Percentiles rank a stretch among this genome's conserved stretches.
These are phyloP conservation scores for Holacanthus passer DNA, from an alignment of 2,113 vertebrate species.

Conservation along the genomic window DNA sequence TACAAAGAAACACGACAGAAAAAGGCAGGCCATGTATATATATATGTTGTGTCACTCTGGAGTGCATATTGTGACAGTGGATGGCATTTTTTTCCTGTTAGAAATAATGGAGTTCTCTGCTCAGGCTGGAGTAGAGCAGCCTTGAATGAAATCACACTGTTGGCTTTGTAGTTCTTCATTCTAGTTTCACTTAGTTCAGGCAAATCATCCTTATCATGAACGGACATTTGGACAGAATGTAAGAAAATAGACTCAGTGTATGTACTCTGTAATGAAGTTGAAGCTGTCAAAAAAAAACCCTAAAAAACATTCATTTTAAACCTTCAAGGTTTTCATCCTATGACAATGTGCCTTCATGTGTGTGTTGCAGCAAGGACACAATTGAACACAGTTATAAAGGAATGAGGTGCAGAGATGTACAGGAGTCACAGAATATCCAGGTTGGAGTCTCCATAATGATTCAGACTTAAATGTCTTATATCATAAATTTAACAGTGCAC, in stretches of 20 bases:
- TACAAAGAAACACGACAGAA: background rate
- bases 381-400: background rate
- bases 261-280: background rate
- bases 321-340: background rate
- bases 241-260: background rate
- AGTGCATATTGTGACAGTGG: background rate
- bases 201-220: background rate
- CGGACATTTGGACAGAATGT: background rate
- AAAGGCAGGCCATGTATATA: background rate
- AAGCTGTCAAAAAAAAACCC: background rate
- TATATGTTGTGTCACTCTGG: no score
- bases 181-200: background rate
- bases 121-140: background rate
- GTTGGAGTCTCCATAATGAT: background rate
- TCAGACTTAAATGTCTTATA: background rate
- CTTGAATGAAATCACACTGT: background rate
- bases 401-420: background rate
- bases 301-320: background rate
- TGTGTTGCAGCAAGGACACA: background rate
- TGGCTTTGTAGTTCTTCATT: background rate
- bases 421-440: background rate
- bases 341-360: background rate
- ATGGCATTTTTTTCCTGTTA: no score
- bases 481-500: background rate
- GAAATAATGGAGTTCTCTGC: no score